phyloP scores from a whole-genome alignment of 2,888 invertebrate genomes.

The Auanema sp. region DNA sequence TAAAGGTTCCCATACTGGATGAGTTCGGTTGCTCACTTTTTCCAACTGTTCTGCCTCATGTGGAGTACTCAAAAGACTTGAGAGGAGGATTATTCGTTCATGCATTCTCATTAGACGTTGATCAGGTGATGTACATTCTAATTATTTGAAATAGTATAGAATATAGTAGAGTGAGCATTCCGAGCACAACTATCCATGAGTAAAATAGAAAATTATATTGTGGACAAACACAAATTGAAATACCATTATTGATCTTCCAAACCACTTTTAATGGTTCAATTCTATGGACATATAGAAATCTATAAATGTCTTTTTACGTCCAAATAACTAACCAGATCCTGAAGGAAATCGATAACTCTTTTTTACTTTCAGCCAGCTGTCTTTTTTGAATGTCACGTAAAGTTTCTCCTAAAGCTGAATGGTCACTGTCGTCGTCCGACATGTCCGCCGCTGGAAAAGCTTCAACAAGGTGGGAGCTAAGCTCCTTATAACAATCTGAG shows the following conservation, averaged over 20 bases:
- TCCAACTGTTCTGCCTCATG: constrained; percentile 57
- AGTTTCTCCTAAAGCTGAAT: constrained; percentile 57
- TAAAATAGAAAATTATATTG: no score
- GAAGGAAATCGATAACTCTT: constrained; percentile 5
- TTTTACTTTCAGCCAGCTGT: constrained; percentile 48
- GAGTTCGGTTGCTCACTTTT: constrained; percentile 60
- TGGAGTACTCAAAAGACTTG: constrained; percentile 54
- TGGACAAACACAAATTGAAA: no score
- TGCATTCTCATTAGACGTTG: constrained; percentile 60
- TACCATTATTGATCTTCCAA: no score
- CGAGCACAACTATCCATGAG: no score
- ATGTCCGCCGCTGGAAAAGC: constrained; percentile 29
- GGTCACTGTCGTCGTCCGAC: constrained; percentile 54
- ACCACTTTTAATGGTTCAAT: no score
- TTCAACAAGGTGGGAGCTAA: constrained; percentile 1
- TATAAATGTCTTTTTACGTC: no score
- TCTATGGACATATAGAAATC: no score
- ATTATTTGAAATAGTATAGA: background rate
- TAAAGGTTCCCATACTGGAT: constrained; percentile 58
- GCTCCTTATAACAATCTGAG: no score
- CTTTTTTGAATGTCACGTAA: constrained; percentile 60
- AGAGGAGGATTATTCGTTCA: constrained; percentile 52
- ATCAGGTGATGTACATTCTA: constrained; percentile 33
- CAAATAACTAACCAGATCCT: background rate
- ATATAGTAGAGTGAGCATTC: no score